These are phyloP conservation scores for Phasia obesa DNA, from an alignment of 2,888 invertebrate genomes.

Conservation along the genomic window DNA sequence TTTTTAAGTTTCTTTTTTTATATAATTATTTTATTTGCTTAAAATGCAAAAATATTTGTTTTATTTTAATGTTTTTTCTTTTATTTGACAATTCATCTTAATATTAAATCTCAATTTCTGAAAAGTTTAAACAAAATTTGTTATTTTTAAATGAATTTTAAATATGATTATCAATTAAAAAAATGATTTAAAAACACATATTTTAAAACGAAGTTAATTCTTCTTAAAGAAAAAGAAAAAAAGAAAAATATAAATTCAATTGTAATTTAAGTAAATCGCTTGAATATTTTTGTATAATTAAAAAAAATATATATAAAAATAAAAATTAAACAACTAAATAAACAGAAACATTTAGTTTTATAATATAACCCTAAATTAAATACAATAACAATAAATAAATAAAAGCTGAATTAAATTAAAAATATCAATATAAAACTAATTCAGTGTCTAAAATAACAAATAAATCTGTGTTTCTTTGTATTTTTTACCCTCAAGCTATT, in stretches of 20 bases:
- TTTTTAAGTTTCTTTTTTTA: slow-evolving; percentile 24
- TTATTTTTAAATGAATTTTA: slow-evolving; percentile 64
- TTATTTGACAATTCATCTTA: slow-evolving; percentile 19
- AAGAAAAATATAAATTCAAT: background rate
- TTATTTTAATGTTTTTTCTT: slow-evolving; percentile 22
- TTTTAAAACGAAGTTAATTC: slow-evolving; percentile 2
- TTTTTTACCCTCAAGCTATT: no score
- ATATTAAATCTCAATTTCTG: slow-evolving; percentile 24
- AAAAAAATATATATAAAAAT: no score
- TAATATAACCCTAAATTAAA: slow-evolving; percentile 51
- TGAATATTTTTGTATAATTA: slow-evolving; percentile 67
- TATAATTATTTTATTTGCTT: slow-evolving; percentile 43
- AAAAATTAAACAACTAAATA: slow-evolving; percentile 39
- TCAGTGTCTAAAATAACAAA: slow-evolving; percentile 39
- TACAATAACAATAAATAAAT: slow-evolving; percentile 7
- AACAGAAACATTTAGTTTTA: slow-evolving; percentile 28
- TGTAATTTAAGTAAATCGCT: slow-evolving; percentile 58
- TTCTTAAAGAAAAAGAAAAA: slow-evolving; percentile 29
- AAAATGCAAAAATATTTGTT: slow-evolving; percentile 41
- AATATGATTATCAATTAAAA: slow-evolving; percentile 23
- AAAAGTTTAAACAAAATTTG: slow-evolving; percentile 26
- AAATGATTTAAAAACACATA: slow-evolving; percentile 1
- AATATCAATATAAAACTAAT: slow-evolving; percentile 39
- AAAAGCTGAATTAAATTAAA: slow-evolving; percentile 29
- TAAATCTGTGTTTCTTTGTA: background rate